Evolutionary conservation across 2,888 invertebrate species (phyloP), one percentile per base, ranked within the genome.

Genomic region (Beris chalybata): DNA sequence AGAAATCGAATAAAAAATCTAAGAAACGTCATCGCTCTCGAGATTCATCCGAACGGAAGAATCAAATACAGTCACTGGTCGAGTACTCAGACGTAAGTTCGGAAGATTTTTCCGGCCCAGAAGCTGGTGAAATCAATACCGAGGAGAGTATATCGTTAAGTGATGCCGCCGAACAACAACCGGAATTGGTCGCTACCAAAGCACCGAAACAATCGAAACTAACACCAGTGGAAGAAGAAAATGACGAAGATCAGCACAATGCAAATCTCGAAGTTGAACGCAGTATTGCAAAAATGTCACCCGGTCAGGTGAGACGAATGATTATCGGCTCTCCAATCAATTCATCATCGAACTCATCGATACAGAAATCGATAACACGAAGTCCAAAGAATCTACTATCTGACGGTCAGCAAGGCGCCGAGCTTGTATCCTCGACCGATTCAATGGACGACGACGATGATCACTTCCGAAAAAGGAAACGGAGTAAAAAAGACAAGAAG

Each of bases 61-160:
- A 59, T 43, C 52, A 44, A 54, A 12, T 53, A 11, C 57, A 65
- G 32, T 50, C 71, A 48, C 74, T 79, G 64, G 81, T 80, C 44
- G 93, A 94, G 79, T 95, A 95, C 81, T 95, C 94, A 13, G 95
- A 95, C 82, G 94, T 95, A 43, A 93, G 93, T 81, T 94, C 93
- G 12, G 93, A 94, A 80, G 93, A 92, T 76, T 86, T 94, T 69
- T 93, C 93, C 43, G 93, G 90, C 76, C 92, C 93, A 1, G 94
- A 95, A 83, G 91, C 93, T 52, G 94, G 93, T 66, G 94, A 94
- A 83, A 91, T 93, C 73, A 90, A 91, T 78, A 91, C 90, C 76
- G 89, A 89, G 76, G 87, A 86, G 74, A 86, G 86, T 78, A 82
- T 82, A 22, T 65, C 79, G 72, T 74, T 79, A 71, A 83, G 82